Base-by-base conservation (phyloP, 1,140 invertebrate species). In the Caenorhabditis remanei region DNA sequence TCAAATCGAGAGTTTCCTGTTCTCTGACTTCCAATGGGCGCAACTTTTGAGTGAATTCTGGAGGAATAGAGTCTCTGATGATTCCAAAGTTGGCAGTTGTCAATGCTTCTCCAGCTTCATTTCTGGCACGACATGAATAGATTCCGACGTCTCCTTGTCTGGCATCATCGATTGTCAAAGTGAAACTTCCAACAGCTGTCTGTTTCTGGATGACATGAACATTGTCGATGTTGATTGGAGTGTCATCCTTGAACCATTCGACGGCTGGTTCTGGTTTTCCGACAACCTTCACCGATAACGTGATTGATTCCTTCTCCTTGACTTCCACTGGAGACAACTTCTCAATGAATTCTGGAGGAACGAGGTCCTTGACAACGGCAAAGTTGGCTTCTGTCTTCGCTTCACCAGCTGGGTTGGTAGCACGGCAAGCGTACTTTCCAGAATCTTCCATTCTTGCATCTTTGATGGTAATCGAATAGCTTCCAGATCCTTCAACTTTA, bases 1-100 rank as follows among this genome's bases (percentile, higher is more conserved):
- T 95, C 4, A 97, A 93, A 85, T 95, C 95, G 0, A 97, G 93
- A 0, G 95, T 95, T 88, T 96, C 95, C 1, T 95, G 95, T 93
- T 97, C 96, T 86, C 95, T 95, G 9, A 93, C 89, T 63, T 91
- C 89, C 19, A 92, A 21, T 14, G 89, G 84, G 58, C 90, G 63
- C 13, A 92, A 84, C 11, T 86, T 75, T 40, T 92, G 75, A 41
- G 85, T 88, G 84, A 92, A 91, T 55, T 88, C 84, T 32, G 91
- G 91, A n/a, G 88, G 67, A 84, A 90, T 87, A 2, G 79, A 79
- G 48, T 55, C 65, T 48, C 87, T 86, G 40, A 75, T 71, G 24
- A 88, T 56, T 32, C 87, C 84, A 32, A 86, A 75, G 46, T 75
- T 75, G 14, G 58, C 71, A 24, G 43, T 65, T 46, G 85, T 65